Conservation (phyloP, 2,888 invertebrate species). For the Coremacera marginata region DNA sequence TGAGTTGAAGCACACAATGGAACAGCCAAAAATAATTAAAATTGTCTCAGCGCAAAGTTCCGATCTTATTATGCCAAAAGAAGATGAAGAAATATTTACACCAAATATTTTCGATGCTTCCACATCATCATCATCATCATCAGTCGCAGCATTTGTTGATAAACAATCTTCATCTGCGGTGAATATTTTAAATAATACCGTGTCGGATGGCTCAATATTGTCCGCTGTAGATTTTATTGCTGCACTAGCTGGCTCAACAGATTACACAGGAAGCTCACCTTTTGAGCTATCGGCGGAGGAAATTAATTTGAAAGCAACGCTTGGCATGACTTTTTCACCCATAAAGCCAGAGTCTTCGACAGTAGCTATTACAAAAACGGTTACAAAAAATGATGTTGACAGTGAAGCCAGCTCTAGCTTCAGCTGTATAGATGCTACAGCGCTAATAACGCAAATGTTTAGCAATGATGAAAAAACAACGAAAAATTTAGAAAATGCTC, state of each 20-base stretch:
- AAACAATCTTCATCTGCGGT: conserved; percentile 27
- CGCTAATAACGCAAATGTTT: conserved; percentile 9
- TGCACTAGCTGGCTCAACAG: conserved; percentile 50
- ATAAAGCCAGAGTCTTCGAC: not conserved
- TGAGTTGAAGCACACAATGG: no score
- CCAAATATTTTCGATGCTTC: not conserved
- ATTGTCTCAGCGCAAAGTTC: no score
- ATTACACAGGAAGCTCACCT: conserved; percentile 45
- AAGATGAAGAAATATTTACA: not conserved
- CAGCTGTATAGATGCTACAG: conserved; percentile 18
- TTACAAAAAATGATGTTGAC: not conserved
- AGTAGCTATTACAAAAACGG: not conserved
- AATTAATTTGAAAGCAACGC: conserved; percentile 55
- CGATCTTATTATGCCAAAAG: no score
- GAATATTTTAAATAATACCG: conserved; percentile 42
- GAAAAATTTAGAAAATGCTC: not conserved
- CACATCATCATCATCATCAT: not conserved
- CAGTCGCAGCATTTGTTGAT: not conserved
- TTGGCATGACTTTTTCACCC: conserved; percentile 47
- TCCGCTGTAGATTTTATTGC: conserved; percentile 63
- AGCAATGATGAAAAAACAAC: not conserved
- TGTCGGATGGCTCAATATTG: conserved; percentile 38
- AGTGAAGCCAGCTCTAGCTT: not conserved
- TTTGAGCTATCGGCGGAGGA: conserved; percentile 59
- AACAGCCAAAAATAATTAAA: no score